Percentiles rank a stretch among this genome's conserved stretches.
These are phyloP conservation scores for Brachionus paranguensis DNA, from an alignment of 1,140 invertebrate genomes.

Conservation along the genomic window DNA sequence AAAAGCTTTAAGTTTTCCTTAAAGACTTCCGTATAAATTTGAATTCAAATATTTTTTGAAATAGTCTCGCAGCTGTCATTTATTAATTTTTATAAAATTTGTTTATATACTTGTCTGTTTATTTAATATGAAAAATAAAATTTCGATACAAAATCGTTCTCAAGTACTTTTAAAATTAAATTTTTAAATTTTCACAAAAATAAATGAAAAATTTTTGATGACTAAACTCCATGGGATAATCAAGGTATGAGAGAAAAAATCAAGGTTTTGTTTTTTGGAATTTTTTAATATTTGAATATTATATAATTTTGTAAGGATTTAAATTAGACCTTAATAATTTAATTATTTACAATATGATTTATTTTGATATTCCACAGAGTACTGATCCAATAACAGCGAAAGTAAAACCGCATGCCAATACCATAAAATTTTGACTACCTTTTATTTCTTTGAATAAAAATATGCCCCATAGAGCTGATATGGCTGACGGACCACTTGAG, in stretches of 20 bases:
- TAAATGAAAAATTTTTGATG: background rate
- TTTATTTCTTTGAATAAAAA: slow-evolving; percentile 46
- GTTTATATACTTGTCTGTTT: background rate
- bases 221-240: background rate
- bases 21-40: background rate
- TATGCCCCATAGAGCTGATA: slow-evolving; percentile 44
- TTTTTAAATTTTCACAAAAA: background rate
- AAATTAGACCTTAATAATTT: background rate
- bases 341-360: slow-evolving; percentile 7
- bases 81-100: background rate
- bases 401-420: slow-evolving; percentile 2
- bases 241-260: background rate
- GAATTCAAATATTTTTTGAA: background rate
- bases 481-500: slow-evolving; percentile 43
- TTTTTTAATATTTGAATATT: background rate
- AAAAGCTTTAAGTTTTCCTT: background rate
- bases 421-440: slow-evolving; percentile 29
- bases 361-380: slow-evolving; percentile 27
- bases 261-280: background rate
- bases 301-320: background rate
- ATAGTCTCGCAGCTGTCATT: background rate
- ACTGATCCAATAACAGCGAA: slow-evolving; percentile 28
- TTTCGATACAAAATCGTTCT: too few species aligned
- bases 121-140: background rate
- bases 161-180: background rate